A percentile compares a stretch with the other conserved stretches of the same genome.
phyloP scores from a whole-genome alignment of 35 echinoderm and acorn worm genomes.

The Lytechinus variegatus region DNA sequence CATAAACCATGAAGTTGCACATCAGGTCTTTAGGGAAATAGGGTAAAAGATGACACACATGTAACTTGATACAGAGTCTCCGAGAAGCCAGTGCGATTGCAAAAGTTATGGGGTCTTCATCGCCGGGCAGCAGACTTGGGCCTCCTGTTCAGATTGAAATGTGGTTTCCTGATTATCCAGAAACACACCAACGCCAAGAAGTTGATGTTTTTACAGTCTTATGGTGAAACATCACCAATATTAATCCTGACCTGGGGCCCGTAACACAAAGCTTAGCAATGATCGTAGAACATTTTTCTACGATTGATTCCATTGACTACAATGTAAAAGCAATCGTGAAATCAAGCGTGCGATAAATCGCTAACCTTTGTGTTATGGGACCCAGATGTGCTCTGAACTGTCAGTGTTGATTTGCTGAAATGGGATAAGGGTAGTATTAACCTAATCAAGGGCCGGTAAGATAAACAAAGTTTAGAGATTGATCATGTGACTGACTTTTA shows the following conservation, averaged over 20 bases:
- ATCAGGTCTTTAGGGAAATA: neutral
- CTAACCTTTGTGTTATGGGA: too few relatives aligned
- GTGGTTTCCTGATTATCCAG: neutral
- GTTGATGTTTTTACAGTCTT: neutral
- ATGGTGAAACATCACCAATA: neutral
- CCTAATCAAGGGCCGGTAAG: neutral
- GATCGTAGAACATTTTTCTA: too few relatives aligned
- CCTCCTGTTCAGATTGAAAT: neutral
- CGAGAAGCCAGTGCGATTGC: neutral
- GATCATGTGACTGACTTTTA: too few relatives aligned
- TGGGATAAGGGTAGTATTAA: neutral
- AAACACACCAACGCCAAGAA: neutral
- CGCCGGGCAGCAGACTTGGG: neutral
- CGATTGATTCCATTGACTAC: too few relatives aligned
- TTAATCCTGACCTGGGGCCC: neutral
- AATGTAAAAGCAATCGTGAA: too few relatives aligned
- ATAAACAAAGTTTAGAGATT: too few relatives aligned
- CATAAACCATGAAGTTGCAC: neutral
- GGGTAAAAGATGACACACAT: neutral
- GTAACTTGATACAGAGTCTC: neutral
- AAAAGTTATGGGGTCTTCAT: neutral
- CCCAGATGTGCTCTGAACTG: neutral
- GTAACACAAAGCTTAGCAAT: too few relatives aligned
- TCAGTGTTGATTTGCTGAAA: neutral
- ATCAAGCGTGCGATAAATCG: too few relatives aligned